These are phyloP conservation scores for Eristalinus sepulchralis DNA, from an alignment of 2,888 invertebrate species.

Conservation along the genomic window DNA sequence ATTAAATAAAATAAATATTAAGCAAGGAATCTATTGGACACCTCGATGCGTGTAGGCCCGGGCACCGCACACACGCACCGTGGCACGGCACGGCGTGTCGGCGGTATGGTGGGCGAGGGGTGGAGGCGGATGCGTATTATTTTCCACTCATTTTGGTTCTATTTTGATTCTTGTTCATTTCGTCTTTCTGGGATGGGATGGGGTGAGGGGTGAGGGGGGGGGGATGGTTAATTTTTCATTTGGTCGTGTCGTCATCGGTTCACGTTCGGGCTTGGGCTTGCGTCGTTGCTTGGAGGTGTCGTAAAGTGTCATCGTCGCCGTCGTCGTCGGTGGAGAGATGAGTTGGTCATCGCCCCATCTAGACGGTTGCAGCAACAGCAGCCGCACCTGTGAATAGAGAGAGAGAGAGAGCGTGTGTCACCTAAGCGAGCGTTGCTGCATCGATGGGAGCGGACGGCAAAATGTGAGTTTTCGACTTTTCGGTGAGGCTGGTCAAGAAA, in stretches of 20 bases:
- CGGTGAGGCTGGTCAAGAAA: conserved; percentile 10
- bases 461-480: neutral
- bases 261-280: neutral
- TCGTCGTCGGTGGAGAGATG: conserved; percentile 31
- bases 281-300: conserved; percentile 45
- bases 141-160: conserved; percentile 56
- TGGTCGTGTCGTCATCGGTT: neutral
- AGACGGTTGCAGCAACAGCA: conserved; percentile 6
- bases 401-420: too few relatives aligned
- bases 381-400: conserved; percentile 51
- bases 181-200: neutral
- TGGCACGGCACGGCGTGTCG: neutral
- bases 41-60: conserved; percentile 2
- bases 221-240: conserved; percentile 58
- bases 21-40: conserved; percentile 53
- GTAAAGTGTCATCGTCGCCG: conserved; percentile 53
- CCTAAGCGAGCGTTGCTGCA: conserved; percentile 34
- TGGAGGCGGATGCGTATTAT: conserved; percentile 28
- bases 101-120: neutral
- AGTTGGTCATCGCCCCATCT: conserved; percentile 56
- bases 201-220: too few relatives aligned
- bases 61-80: conserved; percentile 33
- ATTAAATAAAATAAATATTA: conserved; percentile 63
- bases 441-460: conserved; percentile 16
- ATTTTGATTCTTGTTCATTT: conserved; percentile 44